Conservation (phyloP, 2,797 vertebrate genomes). For the Lithobates pipiens region DNA sequence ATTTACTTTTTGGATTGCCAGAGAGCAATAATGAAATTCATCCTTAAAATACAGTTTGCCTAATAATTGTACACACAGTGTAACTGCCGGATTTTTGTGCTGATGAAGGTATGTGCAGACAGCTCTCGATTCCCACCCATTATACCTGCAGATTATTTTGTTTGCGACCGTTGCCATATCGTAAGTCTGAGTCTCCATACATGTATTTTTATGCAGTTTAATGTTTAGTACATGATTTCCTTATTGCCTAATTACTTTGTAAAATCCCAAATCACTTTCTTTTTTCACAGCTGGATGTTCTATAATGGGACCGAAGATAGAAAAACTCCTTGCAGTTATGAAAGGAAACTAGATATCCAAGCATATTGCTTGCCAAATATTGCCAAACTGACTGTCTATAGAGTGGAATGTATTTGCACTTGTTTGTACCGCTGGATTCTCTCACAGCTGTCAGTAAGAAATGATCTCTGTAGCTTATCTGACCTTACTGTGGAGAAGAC, state of each 20-base stretch:
- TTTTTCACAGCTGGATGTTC: constrained; percentile 63
- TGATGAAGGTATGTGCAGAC: too few species aligned
- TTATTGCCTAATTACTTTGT: background rate
- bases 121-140: too few species aligned
- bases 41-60: too few species aligned
- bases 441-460: background rate
- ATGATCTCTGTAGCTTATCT: background rate
- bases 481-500: constrained; percentile 20
- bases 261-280: background rate
- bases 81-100: too few species aligned
- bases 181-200: too few species aligned
- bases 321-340: constrained; percentile 61
- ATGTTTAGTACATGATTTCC: background rate
- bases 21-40: too few species aligned
- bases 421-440: constrained; percentile 67
- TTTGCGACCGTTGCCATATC: too few species aligned
- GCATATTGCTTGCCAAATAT: constrained; percentile 79
- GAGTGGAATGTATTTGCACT: constrained; percentile 66
- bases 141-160: too few species aligned
- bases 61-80: too few species aligned
- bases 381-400: constrained; percentile 67
- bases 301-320: constrained; percentile 47
- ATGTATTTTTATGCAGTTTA: background rate
- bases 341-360: constrained; percentile 75
- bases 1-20: too few species aligned